phyloP scores from a whole-genome alignment of 2,888 invertebrate species.

The Xylophagus ater region DNA sequence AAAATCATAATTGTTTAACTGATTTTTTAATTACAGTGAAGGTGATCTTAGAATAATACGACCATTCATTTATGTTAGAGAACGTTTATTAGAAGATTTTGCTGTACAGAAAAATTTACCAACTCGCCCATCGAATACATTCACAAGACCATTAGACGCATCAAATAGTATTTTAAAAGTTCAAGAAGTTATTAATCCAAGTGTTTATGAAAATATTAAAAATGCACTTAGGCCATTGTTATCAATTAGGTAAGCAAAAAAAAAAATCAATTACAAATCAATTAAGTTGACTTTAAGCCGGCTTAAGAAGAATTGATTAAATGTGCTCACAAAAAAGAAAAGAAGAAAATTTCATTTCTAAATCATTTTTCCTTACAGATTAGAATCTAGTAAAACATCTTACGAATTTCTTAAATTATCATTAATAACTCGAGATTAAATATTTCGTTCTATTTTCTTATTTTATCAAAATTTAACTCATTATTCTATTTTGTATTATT shows the following conservation, averaged over 20 bases:
- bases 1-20: background rate
- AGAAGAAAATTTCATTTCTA: background rate
- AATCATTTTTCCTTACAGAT: constrained; percentile 8
- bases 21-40: constrained; percentile 41
- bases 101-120: constrained; percentile 18
- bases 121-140: constrained; percentile 17
- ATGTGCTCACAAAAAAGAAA: too few relatives aligned
- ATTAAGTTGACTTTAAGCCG: background rate
- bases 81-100: constrained; percentile 38
- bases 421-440: constrained; percentile 15
- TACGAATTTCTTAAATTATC: constrained; percentile 16
- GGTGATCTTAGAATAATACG: constrained; percentile 72
- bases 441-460: background rate
- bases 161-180: constrained; percentile 19
- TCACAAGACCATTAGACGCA: constrained; percentile 16
- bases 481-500: background rate
- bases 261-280: background rate
- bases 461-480: too few relatives aligned
- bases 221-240: constrained; percentile 19
- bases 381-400: constrained; percentile 16
- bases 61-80: constrained; percentile 78
- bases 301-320: background rate
- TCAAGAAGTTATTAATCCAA: constrained; percentile 20
- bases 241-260: constrained; percentile 15
- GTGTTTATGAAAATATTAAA: constrained; percentile 20